Evolutionary conservation across 1,140 invertebrate genomes (phyloP).

Genomic region (Tetragnatha versicolor): DNA sequence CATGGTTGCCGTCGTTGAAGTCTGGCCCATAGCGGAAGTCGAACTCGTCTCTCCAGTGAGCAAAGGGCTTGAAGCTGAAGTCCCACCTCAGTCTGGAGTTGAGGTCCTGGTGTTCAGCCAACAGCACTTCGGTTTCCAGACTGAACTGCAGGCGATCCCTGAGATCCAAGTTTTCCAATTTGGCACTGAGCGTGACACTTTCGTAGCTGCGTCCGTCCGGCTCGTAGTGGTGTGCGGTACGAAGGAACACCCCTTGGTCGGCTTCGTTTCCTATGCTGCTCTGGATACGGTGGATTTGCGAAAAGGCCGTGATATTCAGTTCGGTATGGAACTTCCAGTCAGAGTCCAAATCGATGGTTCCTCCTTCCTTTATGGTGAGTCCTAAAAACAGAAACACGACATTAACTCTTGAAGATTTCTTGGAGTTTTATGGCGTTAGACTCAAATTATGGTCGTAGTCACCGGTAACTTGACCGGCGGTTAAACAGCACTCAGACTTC

Average conservation of each 20-base stretch:
- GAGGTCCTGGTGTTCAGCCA: constrained; percentile 37
- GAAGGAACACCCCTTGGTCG: constrained; percentile 2
- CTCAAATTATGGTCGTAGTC: no score
- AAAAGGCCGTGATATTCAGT: constrained; percentile 36
- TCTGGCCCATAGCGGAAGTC: constrained; percentile 40
- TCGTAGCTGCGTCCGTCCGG: constrained; percentile 40
- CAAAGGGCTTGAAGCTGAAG: constrained; percentile 22
- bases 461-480: no score
- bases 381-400: constrained; percentile 27
- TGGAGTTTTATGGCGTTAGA: no score
- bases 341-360: not conserved
- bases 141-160: constrained; percentile 31
- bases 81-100: constrained; percentile 43
- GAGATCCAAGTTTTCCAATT: constrained; percentile 26
- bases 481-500: no score
- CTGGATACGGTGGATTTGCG: constrained; percentile 18
- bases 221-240: constrained; percentile 30
- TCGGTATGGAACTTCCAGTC: constrained; percentile 16
- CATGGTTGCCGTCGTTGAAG: constrained; percentile 34
- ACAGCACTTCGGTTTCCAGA: constrained; percentile 4
- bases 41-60: constrained; percentile 32
- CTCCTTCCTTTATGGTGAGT: constrained; percentile 33
- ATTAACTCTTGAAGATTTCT: no score
- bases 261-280: constrained; percentile 15
- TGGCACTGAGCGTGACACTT: constrained; percentile 29